Percentiles rank a stretch among this genome's conserved stretches.
Evolutionary conservation across 2,797 vertebrate genomes (phyloP).

Genomic region (Bradypodion pumilum): DNA sequence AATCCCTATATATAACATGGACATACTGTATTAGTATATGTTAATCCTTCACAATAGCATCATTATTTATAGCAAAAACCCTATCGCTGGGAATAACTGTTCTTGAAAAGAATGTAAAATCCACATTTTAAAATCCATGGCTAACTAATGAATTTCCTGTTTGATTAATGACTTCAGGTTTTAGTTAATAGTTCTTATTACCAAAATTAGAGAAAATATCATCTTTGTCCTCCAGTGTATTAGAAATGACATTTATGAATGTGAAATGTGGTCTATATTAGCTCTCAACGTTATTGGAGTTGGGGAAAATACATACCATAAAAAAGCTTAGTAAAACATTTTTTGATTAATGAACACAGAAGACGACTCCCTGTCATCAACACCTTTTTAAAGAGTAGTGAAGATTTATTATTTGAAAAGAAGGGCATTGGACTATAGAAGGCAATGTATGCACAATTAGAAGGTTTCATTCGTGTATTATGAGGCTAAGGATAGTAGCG

Average conservation of each 20-base stretch:
- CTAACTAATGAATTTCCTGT: constrained; percentile 10
- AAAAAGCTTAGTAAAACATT: no score
- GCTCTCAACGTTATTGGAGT: neutral
- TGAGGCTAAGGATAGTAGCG: constrained; percentile 45
- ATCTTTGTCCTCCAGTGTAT: neutral
- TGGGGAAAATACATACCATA: neutral
- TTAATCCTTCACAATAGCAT: neutral
- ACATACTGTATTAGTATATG: neutral
- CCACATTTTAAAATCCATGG: neutral
- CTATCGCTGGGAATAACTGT: neutral
- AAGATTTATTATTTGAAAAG: constrained; percentile 54
- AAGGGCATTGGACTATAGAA: constrained; percentile 46
- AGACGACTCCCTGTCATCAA: no score
- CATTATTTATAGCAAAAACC: neutral
- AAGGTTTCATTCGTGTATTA: constrained; percentile 24
- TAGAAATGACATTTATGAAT: neutral
- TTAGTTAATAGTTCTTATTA: neutral
- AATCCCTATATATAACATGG: neutral
- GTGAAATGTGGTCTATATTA: neutral
- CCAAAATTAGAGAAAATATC: neutral
- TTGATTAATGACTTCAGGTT: neutral
- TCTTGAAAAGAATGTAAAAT: neutral
- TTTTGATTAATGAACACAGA: no score
- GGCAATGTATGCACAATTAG: constrained; percentile 37
- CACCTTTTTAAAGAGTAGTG: constrained; percentile 3